Base-by-base conservation (phyloP, 2,888 invertebrate species). In the Fragum sueziense region DNA sequence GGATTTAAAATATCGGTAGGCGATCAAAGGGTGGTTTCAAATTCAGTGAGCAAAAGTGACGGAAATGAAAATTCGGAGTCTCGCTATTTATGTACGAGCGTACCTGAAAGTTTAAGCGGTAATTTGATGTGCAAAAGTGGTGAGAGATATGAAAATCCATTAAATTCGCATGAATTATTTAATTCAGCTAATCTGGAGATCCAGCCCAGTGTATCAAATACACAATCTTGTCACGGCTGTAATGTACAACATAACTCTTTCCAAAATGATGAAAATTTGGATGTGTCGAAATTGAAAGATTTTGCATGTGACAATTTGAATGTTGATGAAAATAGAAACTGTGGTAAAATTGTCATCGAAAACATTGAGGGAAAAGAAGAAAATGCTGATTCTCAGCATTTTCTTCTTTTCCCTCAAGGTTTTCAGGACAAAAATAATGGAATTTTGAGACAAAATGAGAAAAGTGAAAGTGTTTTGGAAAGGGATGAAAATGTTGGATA, bases 191-290 rank as follows among this genome's bases (percentile, higher is more conserved):
- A 57, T 27, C 6, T 25, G 57, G 25, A 25, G 2, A 57, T 11
- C 25, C 22, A 57, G 22, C 57, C 57, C 57, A 57, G 22, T 27
- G 27, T 57, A 57, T 57, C 57, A 27, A 9, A 27, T 57, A 25
- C n/a, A 57, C 57, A 57, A 57, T 25, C 57, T 57, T 27, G 22
- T 57, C 57, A 57, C n/a, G n/a, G n/a, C n/a, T n/a, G n/a, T n/a
- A n/a, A n/a, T n/a, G n/a, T n/a, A 41, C 41, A 41, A 17, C n/a
- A n/a, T n/a, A n/a, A n/a, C n/a, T n/a, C n/a, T n/a, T n/a, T n/a
- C n/a, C n/a, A n/a, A n/a, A n/a, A n/a, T n/a, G n/a, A n/a, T n/a
- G n/a, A n/a, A n/a, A n/a, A n/a, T n/a, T n/a, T n/a, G n/a, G n/a
- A n/a, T n/a, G n/a, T n/a, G n/a, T n/a, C n/a, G n/a, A n/a, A n/a